Conservation (phyloP, 1,140 invertebrate species). For the Teleogryllus occipitalis region DNA sequence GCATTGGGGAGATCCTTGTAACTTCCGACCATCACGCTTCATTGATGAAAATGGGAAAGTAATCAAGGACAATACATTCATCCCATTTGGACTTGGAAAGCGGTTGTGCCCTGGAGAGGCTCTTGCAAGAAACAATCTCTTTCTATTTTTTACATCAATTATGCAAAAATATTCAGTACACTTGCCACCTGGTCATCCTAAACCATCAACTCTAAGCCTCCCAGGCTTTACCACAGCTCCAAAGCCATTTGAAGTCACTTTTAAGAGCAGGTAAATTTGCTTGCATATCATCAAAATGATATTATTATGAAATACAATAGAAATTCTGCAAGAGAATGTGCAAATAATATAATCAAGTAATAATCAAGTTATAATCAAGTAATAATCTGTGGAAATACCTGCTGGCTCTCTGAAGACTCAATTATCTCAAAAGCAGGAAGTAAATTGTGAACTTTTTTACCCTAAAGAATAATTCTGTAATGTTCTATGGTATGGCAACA, state of each 20-base stretch:
- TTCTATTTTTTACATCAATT: conserved; percentile 29
- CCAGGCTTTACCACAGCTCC: conserved; percentile 26
- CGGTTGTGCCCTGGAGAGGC: conserved; percentile 32
- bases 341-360: no score
- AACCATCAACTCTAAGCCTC: conserved; percentile 23
- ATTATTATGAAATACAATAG: no score
- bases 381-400: no score
- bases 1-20: conserved; percentile 24
- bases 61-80: conserved; percentile 16
- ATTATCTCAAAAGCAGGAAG: no score
- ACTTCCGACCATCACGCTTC: conserved; percentile 23
- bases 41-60: conserved; percentile 20
- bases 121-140: conserved; percentile 30
- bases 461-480: no score
- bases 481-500: no score
- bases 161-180: conserved; percentile 27
- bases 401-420: no score
- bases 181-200: conserved; percentile 21
- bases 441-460: no score
- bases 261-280: conserved; percentile 13
- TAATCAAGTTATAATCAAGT: no score
- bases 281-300: no score
- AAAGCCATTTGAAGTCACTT: conserved; percentile 24
- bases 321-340: no score
- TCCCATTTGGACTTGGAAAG: conserved; percentile 28